Conservation (phyloP, 2,797 vertebrate genomes). For the Brotogeris chrysoptera region DNA sequence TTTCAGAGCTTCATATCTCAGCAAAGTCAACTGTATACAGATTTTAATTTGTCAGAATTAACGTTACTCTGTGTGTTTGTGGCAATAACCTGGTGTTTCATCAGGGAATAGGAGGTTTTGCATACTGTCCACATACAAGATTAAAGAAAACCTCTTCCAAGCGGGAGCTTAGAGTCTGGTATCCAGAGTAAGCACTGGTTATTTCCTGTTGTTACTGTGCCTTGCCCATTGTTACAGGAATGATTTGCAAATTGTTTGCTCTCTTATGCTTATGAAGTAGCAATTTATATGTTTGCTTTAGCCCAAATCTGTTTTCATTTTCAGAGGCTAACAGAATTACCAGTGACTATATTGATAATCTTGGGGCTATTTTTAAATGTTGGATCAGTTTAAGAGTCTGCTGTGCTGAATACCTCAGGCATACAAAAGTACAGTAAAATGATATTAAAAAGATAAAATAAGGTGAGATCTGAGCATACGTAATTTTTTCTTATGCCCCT, state of each 20-base stretch:
- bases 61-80: neutral
- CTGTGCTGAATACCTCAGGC: neutral
- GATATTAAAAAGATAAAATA: constrained; percentile 9
- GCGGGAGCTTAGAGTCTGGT: neutral
- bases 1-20: neutral
- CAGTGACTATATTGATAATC: neutral
- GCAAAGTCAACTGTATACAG: neutral
- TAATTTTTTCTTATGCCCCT: neutral
- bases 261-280: neutral
- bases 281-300: constrained; percentile 1
- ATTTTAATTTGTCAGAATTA: neutral
- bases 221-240: neutral
- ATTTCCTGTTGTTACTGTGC: neutral
- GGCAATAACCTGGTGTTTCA: neutral
- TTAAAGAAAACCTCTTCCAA: neutral
- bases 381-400: neutral
- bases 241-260: neutral
- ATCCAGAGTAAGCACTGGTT: neutral
- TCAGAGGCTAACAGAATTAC: constrained; percentile 25
- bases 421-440: neutral
- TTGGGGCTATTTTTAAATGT: neutral
- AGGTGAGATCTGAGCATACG: neutral
- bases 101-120: neutral
- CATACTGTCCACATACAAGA: neutral
- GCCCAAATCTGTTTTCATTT: constrained; percentile 10